phyloP scores from a whole-genome alignment of 2,113 vertebrate genomes.

The Oophaga pumilio region DNA sequence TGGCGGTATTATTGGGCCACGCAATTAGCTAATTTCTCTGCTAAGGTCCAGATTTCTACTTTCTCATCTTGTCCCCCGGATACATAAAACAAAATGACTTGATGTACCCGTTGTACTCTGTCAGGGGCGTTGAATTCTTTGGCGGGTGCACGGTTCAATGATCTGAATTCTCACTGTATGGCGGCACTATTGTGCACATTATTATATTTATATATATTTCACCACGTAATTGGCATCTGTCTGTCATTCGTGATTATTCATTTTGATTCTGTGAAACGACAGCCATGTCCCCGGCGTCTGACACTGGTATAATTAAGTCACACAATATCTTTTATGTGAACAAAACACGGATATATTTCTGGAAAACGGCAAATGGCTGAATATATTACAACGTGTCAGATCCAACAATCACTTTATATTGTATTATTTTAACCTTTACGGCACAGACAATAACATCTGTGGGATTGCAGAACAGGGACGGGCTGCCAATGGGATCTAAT shows the following conservation, averaged over 20 bases:
- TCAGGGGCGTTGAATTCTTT: not conserved
- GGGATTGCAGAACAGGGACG: not conserved
- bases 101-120: not conserved
- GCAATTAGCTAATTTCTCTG: not conserved
- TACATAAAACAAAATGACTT: not conserved
- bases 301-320: slow-evolving; percentile 11
- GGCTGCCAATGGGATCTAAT: not conserved
- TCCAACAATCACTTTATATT: not conserved
- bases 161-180: not conserved
- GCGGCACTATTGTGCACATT: not conserved
- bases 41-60: not conserved
- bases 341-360: slow-evolving; percentile 32
- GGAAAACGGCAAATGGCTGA: not conserved
- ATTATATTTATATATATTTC: slow-evolving; percentile 20
- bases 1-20: not conserved
- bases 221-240: not conserved
- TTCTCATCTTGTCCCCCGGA: not conserved
- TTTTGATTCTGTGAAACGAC: not conserved
- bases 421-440: not conserved
- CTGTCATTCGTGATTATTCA: slow-evolving; percentile 13
- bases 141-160: not conserved
- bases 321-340: slow-evolving; percentile 31
- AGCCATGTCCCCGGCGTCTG: not conserved
- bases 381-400: not conserved
- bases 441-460: not conserved